Base-by-base conservation (phyloP, 2,113 vertebrate genomes). In the Panthera tigris region DNA sequence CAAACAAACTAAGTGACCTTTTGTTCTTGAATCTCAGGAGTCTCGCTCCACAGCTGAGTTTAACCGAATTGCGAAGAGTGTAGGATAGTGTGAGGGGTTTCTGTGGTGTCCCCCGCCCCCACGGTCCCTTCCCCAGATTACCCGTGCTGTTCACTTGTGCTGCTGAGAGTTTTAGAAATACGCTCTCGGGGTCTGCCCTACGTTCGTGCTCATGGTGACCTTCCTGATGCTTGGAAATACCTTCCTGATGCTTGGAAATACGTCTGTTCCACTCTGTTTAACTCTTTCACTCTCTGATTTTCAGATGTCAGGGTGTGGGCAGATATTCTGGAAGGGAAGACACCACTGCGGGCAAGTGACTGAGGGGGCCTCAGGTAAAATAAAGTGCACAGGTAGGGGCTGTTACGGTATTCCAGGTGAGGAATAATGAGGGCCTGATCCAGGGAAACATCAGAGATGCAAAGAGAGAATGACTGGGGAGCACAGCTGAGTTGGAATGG, bases 1-100 rank as follows among this genome's bases (percentile, higher is more conserved):
- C 90, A 65, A 81, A 61, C 45, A 45, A 12, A 66, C 39, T 4
- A 57, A 36, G 21, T 15, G 25, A 21, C 27, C 18, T 14, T 19
- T 33, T 21, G 23, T 89, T 23, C 57, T 65, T 33, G 31, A 61
- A 14, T 86, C 41, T 74, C 45, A 5, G 61, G 80, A 39, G 85
- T 5, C 69, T 66, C 6, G 5, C 15, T 63, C 45, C 29, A 52
- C 33, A 55, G 88, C 50, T 18, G 84, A 31, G 78, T 21, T 29
- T 50, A 7, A 11, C 57, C 0, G 0, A 7, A 8, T 45, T 12
- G n/a, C 79, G 66, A 19, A 76, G 9, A 0, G 0, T 63, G 18
- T 23, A 2, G 18, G 5, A 25, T 0, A 4, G 1, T 10, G 21
- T 33, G 63, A 13, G 3, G 29, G 8, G 2, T 63, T 87, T 71